These are phyloP conservation scores for Agrilus biguttatus DNA, from an alignment of 2,888 invertebrate genomes.

Conservation along the genomic window DNA sequence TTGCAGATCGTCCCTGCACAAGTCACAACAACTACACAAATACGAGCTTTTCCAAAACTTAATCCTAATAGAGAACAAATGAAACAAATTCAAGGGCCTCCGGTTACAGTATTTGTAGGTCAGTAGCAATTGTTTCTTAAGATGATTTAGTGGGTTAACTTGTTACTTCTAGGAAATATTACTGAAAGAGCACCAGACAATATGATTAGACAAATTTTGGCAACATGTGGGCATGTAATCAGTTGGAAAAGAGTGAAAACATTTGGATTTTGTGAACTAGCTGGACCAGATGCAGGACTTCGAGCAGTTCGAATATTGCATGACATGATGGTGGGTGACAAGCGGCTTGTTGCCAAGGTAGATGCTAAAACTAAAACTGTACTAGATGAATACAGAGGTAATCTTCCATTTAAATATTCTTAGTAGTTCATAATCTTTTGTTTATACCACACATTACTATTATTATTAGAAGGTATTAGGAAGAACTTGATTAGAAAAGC, in stretches of 20 bases:
- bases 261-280: conserved; percentile 97
- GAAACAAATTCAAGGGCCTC: conserved; percentile 53
- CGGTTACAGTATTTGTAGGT: conserved; percentile 96
- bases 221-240: conserved; percentile 85
- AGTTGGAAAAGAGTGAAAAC: conserved; percentile 97
- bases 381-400: conserved; percentile 84
- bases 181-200: conserved; percentile 89
- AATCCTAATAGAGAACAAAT: conserved; percentile 28
- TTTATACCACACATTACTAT: not conserved
- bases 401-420: conserved; percentile 5
- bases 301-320: conserved; percentile 86
- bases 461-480: not conserved
- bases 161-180: conserved; percentile 52
- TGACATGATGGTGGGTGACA: conserved; percentile 84
- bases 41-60: conserved; percentile 27
- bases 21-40: conserved; percentile 30
- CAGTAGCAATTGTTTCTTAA: conserved; percentile 13
- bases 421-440: not conserved
- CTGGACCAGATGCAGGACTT: conserved; percentile 87
- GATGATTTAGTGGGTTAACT: not conserved
- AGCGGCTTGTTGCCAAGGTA: conserved; percentile 87
- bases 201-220: conserved; percentile 83
- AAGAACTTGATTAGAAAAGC: conserved; percentile 1
- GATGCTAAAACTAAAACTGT: conserved; percentile 94
- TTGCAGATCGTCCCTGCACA: conserved; percentile 39